phyloP scores from a whole-genome alignment of 2,888 invertebrate genomes.

The Enchytraeus crypticus region DNA sequence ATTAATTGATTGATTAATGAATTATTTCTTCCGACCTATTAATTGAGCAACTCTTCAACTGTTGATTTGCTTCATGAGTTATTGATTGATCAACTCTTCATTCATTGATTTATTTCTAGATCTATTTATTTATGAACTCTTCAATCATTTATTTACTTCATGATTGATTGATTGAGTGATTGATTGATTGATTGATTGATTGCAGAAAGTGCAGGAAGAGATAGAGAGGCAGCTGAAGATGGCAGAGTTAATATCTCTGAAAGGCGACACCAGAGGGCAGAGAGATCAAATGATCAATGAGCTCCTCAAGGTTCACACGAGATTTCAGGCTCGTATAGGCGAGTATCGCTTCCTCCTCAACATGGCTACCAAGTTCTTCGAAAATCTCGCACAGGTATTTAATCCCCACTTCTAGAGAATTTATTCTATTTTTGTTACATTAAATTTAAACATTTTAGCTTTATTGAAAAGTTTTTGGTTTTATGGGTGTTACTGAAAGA shows the following conservation, averaged over 20 bases:
- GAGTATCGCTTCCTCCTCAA: constrained; percentile 66
- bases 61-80: too few species aligned
- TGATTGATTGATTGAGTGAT: too few species aligned
- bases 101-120: too few species aligned
- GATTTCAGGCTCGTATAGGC: constrained; percentile 60
- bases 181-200: too few species aligned
- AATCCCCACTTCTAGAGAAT: constrained; percentile 11
- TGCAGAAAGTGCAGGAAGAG: constrained; percentile 52
- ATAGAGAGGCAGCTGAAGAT: constrained; percentile 59
- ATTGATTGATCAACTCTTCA: too few species aligned
- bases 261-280: constrained; percentile 54
- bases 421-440: too few species aligned
- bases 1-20: too few species aligned
- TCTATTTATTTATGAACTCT: neutral
- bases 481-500: too few species aligned
- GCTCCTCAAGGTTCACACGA: constrained; percentile 60
- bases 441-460: too few species aligned
- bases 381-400: constrained; percentile 57
- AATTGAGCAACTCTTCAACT: too few species aligned
- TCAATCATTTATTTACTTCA: neutral
- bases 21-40: too few species aligned
- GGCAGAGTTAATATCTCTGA: constrained; percentile 59
- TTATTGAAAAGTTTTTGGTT: too few species aligned
- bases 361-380: constrained; percentile 63
- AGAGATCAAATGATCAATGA: constrained; percentile 59